Evolutionary conservation across 1,140 invertebrate genomes (phyloP).

Genomic region (Tigriopus japonicus): DNA sequence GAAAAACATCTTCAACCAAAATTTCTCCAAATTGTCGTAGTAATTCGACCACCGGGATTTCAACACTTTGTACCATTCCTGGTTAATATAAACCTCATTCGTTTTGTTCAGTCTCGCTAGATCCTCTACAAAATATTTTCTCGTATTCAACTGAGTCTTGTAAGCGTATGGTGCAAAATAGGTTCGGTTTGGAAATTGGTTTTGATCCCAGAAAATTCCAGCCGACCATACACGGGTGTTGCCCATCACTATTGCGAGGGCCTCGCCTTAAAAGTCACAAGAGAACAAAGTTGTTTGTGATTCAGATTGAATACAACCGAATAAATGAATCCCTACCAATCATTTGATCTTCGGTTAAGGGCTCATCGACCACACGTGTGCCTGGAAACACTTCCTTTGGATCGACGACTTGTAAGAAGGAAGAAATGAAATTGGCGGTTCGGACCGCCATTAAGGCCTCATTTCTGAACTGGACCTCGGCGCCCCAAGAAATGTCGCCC

Average conservation of each 20-base stretch:
- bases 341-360: slow-evolving; percentile 81
- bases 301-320: too few species aligned
- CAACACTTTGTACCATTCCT: slow-evolving; percentile 63
- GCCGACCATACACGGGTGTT: slow-evolving; percentile 75
- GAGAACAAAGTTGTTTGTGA: too few species aligned
- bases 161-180: slow-evolving; percentile 88
- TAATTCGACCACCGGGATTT: slow-evolving; percentile 86
- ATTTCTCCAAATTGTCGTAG: slow-evolving; percentile 75
- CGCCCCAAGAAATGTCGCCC: slow-evolving; percentile 66
- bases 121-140: slow-evolving; percentile 72
- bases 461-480: slow-evolving; percentile 71
- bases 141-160: slow-evolving; percentile 55
- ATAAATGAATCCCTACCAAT: slow-evolving; percentile 33
- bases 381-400: slow-evolving; percentile 84
- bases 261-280: slow-evolving; percentile 36
- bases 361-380: slow-evolving; percentile 62
- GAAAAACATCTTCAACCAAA: slow-evolving; percentile 76
- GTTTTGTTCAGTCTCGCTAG: slow-evolving; percentile 33
- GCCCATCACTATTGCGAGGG: slow-evolving; percentile 67
- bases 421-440: slow-evolving; percentile 82
- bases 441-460: slow-evolving; percentile 86
- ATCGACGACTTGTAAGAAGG: slow-evolving; percentile 80
- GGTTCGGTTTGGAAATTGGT: slow-evolving; percentile 81
- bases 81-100: slow-evolving; percentile 22
- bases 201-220: slow-evolving; percentile 81